Conservation (phyloP, 2,888 invertebrate species). For the Cerastis rubricosa region DNA sequence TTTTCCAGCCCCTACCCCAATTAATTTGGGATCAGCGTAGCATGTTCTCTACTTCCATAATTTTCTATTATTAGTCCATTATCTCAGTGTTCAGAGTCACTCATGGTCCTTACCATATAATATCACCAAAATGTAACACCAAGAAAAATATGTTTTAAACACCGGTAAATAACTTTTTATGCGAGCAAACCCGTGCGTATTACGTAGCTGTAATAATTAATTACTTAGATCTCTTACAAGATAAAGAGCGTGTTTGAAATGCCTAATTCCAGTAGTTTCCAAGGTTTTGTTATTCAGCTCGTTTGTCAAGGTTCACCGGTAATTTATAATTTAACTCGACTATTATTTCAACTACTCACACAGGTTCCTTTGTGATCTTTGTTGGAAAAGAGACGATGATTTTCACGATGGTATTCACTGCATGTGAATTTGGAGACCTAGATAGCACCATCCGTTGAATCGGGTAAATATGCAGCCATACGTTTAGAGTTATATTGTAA, state of each 20-base stretch:
- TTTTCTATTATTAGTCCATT: background rate
- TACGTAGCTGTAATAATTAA: background rate
- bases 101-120: background rate
- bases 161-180: background rate
- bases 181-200: background rate
- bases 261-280: conserved; percentile 24
- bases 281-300: conserved; percentile 21
- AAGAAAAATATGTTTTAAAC: too few species aligned
- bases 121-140: background rate
- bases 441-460: too few species aligned
- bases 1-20: background rate
- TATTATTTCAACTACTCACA: background rate
- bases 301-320: conserved; percentile 46
- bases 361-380: background rate
- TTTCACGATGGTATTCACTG: background rate
- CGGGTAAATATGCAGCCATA: too few species aligned
- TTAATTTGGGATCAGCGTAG: background rate
- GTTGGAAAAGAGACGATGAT: background rate
- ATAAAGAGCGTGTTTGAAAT: conserved; percentile 44
- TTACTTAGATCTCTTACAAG: conserved; percentile 32
- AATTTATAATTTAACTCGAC: conserved; percentile 36
- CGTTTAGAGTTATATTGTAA: too few species aligned
- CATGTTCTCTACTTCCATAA: background rate
- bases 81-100: background rate
- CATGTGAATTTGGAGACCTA: too few species aligned